These are phyloP conservation scores for Barypeithes pellucidus DNA, from an alignment of 2,888 invertebrate species.

Conservation along the genomic window DNA sequence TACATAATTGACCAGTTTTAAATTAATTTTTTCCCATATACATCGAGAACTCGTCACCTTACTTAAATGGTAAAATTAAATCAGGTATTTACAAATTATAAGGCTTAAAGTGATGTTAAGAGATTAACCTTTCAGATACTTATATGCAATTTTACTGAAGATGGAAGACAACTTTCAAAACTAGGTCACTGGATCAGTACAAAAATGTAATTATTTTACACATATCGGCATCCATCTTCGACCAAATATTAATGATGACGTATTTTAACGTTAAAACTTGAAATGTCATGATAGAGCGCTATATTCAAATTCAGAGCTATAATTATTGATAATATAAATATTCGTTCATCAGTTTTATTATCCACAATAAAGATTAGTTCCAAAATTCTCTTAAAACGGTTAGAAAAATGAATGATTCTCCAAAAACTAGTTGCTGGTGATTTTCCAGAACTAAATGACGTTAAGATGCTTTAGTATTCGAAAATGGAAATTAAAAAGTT, in stretches of 20 bases:
- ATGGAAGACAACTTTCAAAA: slow-evolving; percentile 26
- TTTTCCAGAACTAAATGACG: too few species aligned
- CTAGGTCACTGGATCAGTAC: slow-evolving; percentile 27
- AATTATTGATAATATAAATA: too few species aligned
- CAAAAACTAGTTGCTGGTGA: too few species aligned
- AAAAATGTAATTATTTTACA: slow-evolving; percentile 24
- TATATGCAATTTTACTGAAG: slow-evolving; percentile 19
- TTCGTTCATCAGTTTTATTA: too few species aligned
- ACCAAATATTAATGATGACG: background rate
- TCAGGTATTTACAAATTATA: slow-evolving; percentile 20
- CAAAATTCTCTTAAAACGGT: too few species aligned
- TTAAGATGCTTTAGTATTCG: too few species aligned
- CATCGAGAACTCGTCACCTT: background rate
- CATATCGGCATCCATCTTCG: slow-evolving; percentile 13
- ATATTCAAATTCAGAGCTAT: too few species aligned
- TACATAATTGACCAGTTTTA: background rate
- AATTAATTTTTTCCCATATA: background rate
- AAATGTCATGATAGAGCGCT: too few species aligned
- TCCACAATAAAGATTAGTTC: too few species aligned
- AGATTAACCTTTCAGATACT: slow-evolving; percentile 32
- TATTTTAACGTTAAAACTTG: too few species aligned
- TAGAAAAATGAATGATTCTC: too few species aligned
- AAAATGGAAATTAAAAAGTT: too few species aligned
- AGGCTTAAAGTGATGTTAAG: background rate
- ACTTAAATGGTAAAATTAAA: slow-evolving; percentile 5